Base-by-base conservation (phyloP, 2,888 invertebrate genomes). In the Erebia aethiops region DNA sequence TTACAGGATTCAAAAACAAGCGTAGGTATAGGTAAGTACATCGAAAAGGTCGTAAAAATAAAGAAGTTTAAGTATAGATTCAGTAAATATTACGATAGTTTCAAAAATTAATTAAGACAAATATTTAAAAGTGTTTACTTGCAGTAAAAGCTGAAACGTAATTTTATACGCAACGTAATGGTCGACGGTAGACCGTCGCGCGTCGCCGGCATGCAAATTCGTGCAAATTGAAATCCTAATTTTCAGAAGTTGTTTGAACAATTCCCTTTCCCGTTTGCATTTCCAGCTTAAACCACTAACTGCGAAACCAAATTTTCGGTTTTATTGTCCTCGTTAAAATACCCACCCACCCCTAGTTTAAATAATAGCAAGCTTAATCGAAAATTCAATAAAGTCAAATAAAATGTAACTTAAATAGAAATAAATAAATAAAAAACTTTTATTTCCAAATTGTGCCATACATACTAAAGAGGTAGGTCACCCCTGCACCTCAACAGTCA, bases 151-250 rank as follows among this genome's bases (percentile, higher is more conserved):
- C 35, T 70, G 67, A 64, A 60, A 51, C 64, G 63, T 67, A 62
- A 69, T 71, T 69, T 69, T 72, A 72, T 72, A 56, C 60, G 14
- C 18, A 64, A 49, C 67, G 63, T 72, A 75, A 76, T 74, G 66
- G 74, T 70, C 72, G 70, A 66, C 65, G 68, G 67, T 74, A 71
- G 71, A 71, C 60, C 58, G 61, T 67, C 60, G 67, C 58, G 65
- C 61, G 65, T 60, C 16, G 60, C 11, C 18, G 66, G 66, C 62
- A 76, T 77, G 78, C 71, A 77, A 77, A 78, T 77, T 77, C 64
- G 76, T 77, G 75, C 73, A 77, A 78, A 78, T 77, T 69, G 60
- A 71, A 65, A 73, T 76, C 73, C 76, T 75, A 77, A 78, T 78
- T 77, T 76, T 76, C 76, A 72, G 67, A 73, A 73, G 73, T 76